Percentiles rank a stretch among this genome's conserved stretches.
Evolutionary conservation across 2,113 vertebrate species (phyloP).

Genomic region (Plectropomus leopardus): DNA sequence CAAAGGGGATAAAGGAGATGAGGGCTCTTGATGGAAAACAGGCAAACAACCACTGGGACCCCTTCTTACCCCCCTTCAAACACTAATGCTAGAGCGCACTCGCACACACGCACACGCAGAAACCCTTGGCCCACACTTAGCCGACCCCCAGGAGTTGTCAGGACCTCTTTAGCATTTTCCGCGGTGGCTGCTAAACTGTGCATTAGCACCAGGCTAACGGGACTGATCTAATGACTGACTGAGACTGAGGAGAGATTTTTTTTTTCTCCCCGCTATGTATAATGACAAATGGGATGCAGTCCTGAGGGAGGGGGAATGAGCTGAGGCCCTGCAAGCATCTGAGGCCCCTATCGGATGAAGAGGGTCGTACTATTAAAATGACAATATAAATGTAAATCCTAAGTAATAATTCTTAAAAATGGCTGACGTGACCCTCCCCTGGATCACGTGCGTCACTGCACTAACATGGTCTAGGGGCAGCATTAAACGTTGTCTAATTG

Average conservation of each 20-base stretch:
- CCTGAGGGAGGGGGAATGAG: conserved; percentile 86
- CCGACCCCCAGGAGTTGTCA: conserved; percentile 86
- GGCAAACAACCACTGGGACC: conserved; percentile 90
- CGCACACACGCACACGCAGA: conserved; percentile 48
- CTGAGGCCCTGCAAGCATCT: conserved; percentile 87
- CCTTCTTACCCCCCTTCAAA: conserved; percentile 65
- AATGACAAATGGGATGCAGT: conserved; percentile 86
- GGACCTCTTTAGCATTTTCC: conserved; percentile 89
- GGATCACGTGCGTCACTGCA: conserved; percentile 69
- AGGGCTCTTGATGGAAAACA: conserved; percentile 89
- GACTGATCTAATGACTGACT: conserved; percentile 81
- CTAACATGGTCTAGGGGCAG: conserved; percentile 71
- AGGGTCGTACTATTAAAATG: conserved; percentile 85
- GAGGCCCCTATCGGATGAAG: conserved; percentile 84
- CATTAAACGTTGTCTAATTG: conserved; percentile 86
- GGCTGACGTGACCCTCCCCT: conserved; percentile 63
- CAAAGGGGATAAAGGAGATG: conserved; percentile 93
- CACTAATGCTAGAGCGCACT: conserved; percentile 61
- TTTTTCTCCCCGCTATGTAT: conserved; percentile 80
- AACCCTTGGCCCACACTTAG: conserved; percentile 79
- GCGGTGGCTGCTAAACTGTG: conserved; percentile 89
- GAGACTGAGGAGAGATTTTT: conserved; percentile 65
- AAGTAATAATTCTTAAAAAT: conserved; percentile 87
- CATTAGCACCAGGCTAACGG: conserved; percentile 87
- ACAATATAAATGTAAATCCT: conserved; percentile 92